Evolutionary conservation across 2,888 invertebrate genomes (phyloP).

Genomic region (Mythimna loreyi): DNA sequence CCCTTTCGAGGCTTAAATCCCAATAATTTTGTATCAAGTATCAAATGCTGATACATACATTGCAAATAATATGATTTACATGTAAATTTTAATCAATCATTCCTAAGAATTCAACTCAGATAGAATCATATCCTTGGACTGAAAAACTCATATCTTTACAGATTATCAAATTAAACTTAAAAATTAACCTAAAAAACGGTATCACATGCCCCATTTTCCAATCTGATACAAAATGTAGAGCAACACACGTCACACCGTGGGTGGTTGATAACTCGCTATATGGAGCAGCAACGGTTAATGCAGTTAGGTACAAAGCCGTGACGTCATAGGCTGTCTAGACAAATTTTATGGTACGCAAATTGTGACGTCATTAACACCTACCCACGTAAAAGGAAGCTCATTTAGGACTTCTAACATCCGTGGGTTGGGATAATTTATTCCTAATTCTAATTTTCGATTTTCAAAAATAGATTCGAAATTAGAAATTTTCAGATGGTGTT

Average conservation of each 20-base stretch:
- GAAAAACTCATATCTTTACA: constrained; percentile 12
- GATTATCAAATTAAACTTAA: constrained; percentile 37
- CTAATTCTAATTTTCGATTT: constrained; percentile 6
- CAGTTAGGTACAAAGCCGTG: constrained; percentile 53
- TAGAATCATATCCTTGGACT: constrained; percentile 31
- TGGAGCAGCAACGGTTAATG: constrained; percentile 51
- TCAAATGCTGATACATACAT: too few species aligned
- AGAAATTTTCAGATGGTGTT: background rate
- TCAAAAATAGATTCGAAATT: background rate
- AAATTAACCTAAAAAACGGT: constrained; percentile 15
- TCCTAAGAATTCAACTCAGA: constrained; percentile 2
- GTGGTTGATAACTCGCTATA: constrained; percentile 51
- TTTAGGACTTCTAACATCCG: constrained; percentile 20
- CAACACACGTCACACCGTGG: constrained; percentile 35
- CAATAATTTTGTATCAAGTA: too few species aligned
- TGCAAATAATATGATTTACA: too few species aligned
- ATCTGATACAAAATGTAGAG: constrained; percentile 36
- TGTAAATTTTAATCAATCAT: background rate
- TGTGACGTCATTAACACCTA: constrained; percentile 75
- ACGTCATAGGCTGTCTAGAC: constrained; percentile 81
- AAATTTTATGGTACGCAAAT: constrained; percentile 66
- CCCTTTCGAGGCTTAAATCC: too few species aligned
- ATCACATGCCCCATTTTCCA: constrained; percentile 25
- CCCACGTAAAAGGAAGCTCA: constrained; percentile 20
- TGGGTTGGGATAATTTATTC: constrained; percentile 27